phyloP scores from a whole-genome alignment of 1,140 invertebrate genomes.

The Drosophila eugracilis region DNA sequence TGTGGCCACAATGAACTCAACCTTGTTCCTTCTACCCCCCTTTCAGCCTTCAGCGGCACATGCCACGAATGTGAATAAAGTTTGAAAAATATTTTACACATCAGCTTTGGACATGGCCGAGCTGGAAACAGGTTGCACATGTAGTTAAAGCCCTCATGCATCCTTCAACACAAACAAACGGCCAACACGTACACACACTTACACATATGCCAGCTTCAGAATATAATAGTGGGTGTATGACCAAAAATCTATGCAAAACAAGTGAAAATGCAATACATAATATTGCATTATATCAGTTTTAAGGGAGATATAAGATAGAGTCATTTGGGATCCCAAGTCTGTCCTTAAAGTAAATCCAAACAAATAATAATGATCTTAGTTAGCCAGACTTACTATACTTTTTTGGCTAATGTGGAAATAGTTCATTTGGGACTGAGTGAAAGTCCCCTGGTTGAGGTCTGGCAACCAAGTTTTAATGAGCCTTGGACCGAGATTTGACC shows the following conservation, averaged over 20 bases:
- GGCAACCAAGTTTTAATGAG: slow-evolving; percentile 71
- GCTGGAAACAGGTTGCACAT: slow-evolving; percentile 46
- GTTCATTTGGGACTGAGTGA: slow-evolving; percentile 16
- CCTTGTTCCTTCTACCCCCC: neutral
- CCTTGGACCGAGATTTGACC: slow-evolving; percentile 45
- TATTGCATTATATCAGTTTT: slow-evolving; percentile 11
- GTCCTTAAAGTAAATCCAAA: neutral
- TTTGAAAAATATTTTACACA: slow-evolving; percentile 63
- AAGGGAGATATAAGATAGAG: neutral
- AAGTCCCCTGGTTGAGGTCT: slow-evolving; percentile 40
- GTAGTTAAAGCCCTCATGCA: slow-evolving; percentile 57
- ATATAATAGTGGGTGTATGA: neutral
- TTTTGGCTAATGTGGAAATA: neutral
- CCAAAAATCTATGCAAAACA: slow-evolving; percentile 1
- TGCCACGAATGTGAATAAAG: slow-evolving; percentile 59
- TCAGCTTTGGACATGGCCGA: slow-evolving; percentile 36
- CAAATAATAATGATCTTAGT: slow-evolving; percentile 14
- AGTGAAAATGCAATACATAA: slow-evolving; percentile 1
- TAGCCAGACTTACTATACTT: no score
- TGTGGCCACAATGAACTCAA: slow-evolving; percentile 48
- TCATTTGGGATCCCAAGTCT: neutral
- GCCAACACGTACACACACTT: slow-evolving; percentile 10
- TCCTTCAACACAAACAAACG: slow-evolving; percentile 31
- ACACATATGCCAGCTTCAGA: neutral
- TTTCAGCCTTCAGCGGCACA: slow-evolving; percentile 13